Base-by-base conservation (phyloP, 2,888 invertebrate genomes). In the Leptopterna dolabrata region DNA sequence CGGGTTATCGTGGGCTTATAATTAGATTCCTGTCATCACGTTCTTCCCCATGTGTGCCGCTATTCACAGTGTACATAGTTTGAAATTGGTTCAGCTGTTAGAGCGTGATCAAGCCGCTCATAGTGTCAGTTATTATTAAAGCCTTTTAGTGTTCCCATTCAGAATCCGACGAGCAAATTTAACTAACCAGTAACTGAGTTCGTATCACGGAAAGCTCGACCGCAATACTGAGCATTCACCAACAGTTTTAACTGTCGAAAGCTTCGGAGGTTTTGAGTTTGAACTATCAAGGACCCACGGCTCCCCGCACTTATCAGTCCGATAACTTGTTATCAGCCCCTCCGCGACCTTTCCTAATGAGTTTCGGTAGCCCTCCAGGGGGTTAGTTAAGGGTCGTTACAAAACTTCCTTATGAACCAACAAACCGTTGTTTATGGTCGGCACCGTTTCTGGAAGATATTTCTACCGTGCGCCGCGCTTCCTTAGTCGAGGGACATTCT, bases 361-460 rank as follows among this genome's bases (percentile, higher is more conserved):
- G 78, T 78, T 78, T 78, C 78, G 41, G 78, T 78, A 43, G 45
- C 27, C 45, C 45, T 78, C 27, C 45, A 45, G 78, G 45, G 78
- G 78, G 78, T 78, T 78, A 78, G 78, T 78, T 78, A 43, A 45
- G 43, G 78, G 78, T 78, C 78, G 45, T 78, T 78, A 78, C 78
- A 78, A 78, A 78, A 78, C 78, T 78, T 78, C 78, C 63, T 63
- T 1, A 24, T 63, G 63, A 63, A 63, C 24, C 63, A 63, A 63
- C 63, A 63, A 63, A 63, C 63, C 63, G 63, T 24, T 63, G 63
- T 63, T 63, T 63, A 63, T 63, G 24, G 63, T 27, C 19, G 4
- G 63, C 63, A 19, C 63, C 63, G 63, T 63, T 63, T 27, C 63
- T 63, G 24, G 24, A 63, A 19, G 27, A 27, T 24, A 63, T 63